Evolutionary conservation across 2,888 invertebrate genomes (phyloP).

Genomic region (Mactromeris polynyma): DNA sequence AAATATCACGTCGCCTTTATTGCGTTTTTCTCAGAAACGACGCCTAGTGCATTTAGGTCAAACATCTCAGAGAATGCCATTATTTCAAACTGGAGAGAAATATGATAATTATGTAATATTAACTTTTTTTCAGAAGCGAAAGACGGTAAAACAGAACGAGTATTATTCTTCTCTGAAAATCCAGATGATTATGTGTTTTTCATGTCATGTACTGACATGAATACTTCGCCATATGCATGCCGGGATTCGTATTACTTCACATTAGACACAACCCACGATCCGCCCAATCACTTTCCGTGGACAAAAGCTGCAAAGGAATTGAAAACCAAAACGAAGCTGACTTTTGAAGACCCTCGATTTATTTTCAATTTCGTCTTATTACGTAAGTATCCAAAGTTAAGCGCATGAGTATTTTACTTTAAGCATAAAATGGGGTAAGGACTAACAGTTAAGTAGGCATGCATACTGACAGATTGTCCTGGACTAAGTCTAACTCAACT

Average conservation of each 20-base stretch:
- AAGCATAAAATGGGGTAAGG: too few species aligned
- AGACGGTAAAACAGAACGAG: conserved; percentile 56
- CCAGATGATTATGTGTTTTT: conserved; percentile 60
- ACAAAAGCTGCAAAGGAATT: conserved; percentile 52
- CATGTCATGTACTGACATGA: conserved; percentile 66
- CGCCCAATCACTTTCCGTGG: conserved; percentile 68
- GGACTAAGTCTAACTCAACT: too few species aligned
- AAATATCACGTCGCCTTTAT: too few species aligned
- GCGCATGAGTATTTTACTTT: too few species aligned
- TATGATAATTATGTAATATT: not conserved
- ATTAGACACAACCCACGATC: conserved; percentile 59
- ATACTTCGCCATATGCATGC: conserved; percentile 66
- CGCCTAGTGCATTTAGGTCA: too few species aligned
- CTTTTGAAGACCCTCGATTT: conserved; percentile 67
- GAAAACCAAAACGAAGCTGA: conserved; percentile 46
- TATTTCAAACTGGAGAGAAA: too few species aligned
- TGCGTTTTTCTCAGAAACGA: too few species aligned
- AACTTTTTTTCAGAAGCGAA: conserved; percentile 43
- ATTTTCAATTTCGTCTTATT: conserved; percentile 67
- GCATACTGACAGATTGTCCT: too few species aligned
- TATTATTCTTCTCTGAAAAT: conserved; percentile 60
- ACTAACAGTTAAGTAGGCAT: too few species aligned
- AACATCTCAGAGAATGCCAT: too few species aligned
- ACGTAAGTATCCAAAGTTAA: conserved; percentile 51
- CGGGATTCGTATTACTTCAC: conserved; percentile 63